phyloP scores from a whole-genome alignment of 30 jellyfish, hydroid and myxozoan genomes.

The Aurelia sp. region DNA sequence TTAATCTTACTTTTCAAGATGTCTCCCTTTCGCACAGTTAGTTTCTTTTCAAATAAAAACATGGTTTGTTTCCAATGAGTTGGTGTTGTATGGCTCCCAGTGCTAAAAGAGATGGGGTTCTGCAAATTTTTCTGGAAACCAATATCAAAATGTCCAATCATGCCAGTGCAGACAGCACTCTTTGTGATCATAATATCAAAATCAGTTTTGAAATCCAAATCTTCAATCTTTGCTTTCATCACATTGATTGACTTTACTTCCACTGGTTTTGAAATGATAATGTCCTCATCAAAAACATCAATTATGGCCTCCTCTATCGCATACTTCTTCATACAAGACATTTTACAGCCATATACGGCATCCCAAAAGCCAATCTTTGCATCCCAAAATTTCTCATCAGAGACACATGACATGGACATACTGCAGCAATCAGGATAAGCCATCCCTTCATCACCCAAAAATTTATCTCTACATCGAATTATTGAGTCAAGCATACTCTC shows the following conservation, averaged over 20 bases:
- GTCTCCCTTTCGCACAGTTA: constrained; percentile 65
- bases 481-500: constrained; percentile 96
- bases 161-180: constrained; percentile 64
- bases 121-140: constrained; percentile 44
- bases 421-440: constrained; percentile 86
- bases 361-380: constrained; percentile 82
- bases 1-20: constrained; percentile 46
- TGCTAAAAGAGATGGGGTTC: constrained; percentile 66
- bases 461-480: constrained; percentile 82
- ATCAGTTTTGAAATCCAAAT: constrained; percentile 66
- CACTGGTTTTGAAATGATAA: constrained; percentile 72
- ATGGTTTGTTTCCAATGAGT: constrained; percentile 99
- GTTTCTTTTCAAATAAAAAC: constrained; percentile 70
- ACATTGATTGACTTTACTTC: constrained; percentile 54
- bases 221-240: constrained; percentile 60
- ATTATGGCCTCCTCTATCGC: constrained; percentile 86
- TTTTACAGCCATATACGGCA: constrained; percentile 90
- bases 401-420: constrained; percentile 66
- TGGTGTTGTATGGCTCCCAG: constrained; percentile 78
- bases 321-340: constrained; percentile 83
- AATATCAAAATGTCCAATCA: constrained; percentile 93
- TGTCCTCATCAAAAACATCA: constrained; percentile 52
- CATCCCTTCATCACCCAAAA: constrained; percentile 54
- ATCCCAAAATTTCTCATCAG: constrained; percentile 76
- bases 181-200: constrained; percentile 55